Base-by-base conservation (phyloP, 2,797 vertebrate genomes). In the Notamacropus eugenii region DNA sequence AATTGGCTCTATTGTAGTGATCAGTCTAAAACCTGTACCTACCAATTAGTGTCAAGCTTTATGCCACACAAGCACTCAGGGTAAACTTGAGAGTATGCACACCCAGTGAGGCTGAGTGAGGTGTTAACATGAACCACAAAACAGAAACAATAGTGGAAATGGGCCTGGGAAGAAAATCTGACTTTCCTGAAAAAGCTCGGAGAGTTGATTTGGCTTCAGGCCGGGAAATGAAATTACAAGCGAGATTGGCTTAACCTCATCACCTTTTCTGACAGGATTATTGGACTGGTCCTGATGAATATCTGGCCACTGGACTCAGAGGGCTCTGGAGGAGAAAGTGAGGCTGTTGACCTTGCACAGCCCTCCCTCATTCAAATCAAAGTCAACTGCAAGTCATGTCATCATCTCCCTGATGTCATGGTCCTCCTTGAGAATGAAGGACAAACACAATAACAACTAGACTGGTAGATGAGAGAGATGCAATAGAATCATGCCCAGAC, bases 141-240 rank as follows among this genome's bases (percentile, higher is more conserved):
- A 95, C 90, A 34, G 93, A 93, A 97, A 59, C 40, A 90, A 92
- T 95, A 94, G 91, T 34, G 31, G 93, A 96, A 98, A 82, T 10
- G 90, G 58, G 93, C 93, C 93, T 14, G 62, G 0, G 14, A 55
- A 91, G 82, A 97, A 93, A 96, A 82, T 92, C 55, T 93, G 93
- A 58, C 90, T 93, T 94, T 57, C 52, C 93, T 96, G 96, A 92
- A 97, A 97, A 74, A 91, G 56, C 59, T 96, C 93, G 96, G 98
- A 91, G 54, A 58, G 91, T 56, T 55, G 62, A 50, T 95, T 97
- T 93, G 90, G 96, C 92, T 97, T 94, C 90, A 94, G 96, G 93
- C 91, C 59, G 58, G 34, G 91, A 98, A 96, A 97, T 96, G 46
- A 95, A 93, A 93, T 93, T 93, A 95, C 91, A 95, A 93, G 95